Base-by-base conservation (phyloP, 2,797 vertebrate genomes). In the Nasua narica region DNA sequence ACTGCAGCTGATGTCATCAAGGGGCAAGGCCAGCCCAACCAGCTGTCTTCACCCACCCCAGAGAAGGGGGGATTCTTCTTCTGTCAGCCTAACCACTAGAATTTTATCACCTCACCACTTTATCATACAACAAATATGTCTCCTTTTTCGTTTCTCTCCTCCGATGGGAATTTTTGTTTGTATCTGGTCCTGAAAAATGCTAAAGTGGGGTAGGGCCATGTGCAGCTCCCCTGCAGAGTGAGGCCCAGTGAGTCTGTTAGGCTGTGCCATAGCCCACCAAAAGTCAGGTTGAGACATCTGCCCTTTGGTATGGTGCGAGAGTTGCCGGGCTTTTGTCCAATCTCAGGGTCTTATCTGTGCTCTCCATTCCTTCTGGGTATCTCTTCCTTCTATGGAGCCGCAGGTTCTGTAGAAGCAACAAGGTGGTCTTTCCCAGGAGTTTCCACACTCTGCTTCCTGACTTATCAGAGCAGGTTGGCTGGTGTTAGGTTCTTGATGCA, bases 61-160 rank as follows among this genome's bases (percentile, higher is more conserved):
- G 74, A 35, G 52, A 46, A 32, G 15, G 60, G 83, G 9, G 82
- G 18, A 6, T 77, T 23, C 67, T 50, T 87, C 62, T 69, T 62
- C 76, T 69, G 1, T 74, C 27, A 69, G n/a, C 7, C 21, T 46
- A 1, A 14, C 46, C n/a, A 2, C 43, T 18, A 70, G 19, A 29
- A 58, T 5, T 32, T 7, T 3, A 5, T 82, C 19, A 25, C 56
- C 37, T 18, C 52, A 84, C n/a, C 8, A 46, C 32, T 84, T n/a
- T 65, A 48, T 21, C 21, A 10, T 72, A 65, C 52, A 88, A n/a
- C 18, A 77, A 58, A 65, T 18, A 1, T 1, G 2, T 46, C n/a
- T 90, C 46, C 74, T 35, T 93, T 91, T 54, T 48, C 35, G 29
- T 56, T 43, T 91, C 67, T 94, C 46, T 95, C 37, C 94, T 94